Evolutionary conservation across 2,888 invertebrate species (phyloP), one percentile per base, ranked within the genome.

Genomic region (Caenorhabditis sp.): DNA sequence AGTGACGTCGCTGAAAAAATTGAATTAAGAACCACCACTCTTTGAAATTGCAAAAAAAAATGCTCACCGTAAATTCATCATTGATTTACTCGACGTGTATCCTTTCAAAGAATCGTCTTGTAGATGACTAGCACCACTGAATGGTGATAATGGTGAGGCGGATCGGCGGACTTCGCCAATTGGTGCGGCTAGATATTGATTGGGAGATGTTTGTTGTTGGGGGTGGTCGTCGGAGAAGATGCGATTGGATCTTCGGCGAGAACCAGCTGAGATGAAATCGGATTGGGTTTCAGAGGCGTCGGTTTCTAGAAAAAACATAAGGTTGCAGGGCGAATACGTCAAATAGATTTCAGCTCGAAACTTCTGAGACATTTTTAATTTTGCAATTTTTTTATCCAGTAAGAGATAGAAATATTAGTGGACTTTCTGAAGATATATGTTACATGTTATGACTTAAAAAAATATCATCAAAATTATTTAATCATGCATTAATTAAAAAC

Each of bases 41-140:
- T 36, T 36, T 10, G n/a, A n/a, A n/a, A n/a, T n/a, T n/a, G n/a
- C n/a, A n/a, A n/a, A n/a, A n/a, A n/a, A n/a, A n/a, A n/a, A n/a
- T n/a, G n/a, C 63, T 59, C 26, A 78, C 78, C 78, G 61, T 61
- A 78, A 59, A 58, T 78, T 78, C 67, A 78, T 70, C 78, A 78
- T 78, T 20, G 76, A 76, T 64, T 74, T 78, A 59, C 76, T 76
- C 21, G 72, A 64, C 43, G 67, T 67, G 50, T 72, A 72, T 36
- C 59, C 65, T 36, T 67, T 20, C 31, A 67, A 49, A 12, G 64
- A 67, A 25, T 72, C 72, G 31, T 20, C 53, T 23, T 61, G 62
- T 4, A 36, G 25, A 57, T 71, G 65, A 27, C 7, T 10, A 36
- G 36, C 36, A 10, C 36, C 36, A 36, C 36, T 10, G 10, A 36